These are phyloP conservation scores for Molossus molossus DNA, from an alignment of 2,797 vertebrate genomes.

Conservation along the genomic window DNA sequence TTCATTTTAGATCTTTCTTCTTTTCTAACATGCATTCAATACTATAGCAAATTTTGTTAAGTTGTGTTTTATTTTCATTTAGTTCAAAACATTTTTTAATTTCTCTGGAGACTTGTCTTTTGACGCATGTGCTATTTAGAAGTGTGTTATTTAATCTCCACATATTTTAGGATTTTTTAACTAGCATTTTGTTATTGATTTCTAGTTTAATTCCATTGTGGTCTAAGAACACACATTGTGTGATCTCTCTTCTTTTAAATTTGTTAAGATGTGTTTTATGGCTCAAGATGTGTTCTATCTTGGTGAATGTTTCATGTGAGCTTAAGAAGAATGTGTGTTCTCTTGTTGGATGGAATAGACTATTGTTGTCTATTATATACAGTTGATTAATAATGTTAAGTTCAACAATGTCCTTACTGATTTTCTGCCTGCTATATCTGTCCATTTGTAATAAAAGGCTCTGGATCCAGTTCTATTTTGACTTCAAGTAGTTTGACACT, in stretches of 20 bases:
- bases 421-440: not conserved
- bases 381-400: not conserved
- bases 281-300: not conserved
- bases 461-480: not conserved
- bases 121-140: not conserved
- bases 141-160: not conserved
- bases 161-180: not conserved
- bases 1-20: not conserved
- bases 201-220: not conserved
- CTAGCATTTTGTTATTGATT: not conserved
- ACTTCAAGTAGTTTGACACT: not conserved
- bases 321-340: slow-evolving; percentile 13
- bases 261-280: not conserved
- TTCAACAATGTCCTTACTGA: not conserved
- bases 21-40: not conserved
- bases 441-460: not conserved
- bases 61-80: slow-evolving; percentile 1
- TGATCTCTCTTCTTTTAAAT: not conserved
- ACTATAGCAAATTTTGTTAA: not conserved
- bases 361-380: not conserved
- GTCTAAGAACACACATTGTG: not conserved
- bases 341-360: not conserved
- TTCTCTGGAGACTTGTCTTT: not conserved
- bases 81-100: not conserved
- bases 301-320: not conserved